Conservation (phyloP, 2,113 vertebrate species). For the Serinus canaria region DNA sequence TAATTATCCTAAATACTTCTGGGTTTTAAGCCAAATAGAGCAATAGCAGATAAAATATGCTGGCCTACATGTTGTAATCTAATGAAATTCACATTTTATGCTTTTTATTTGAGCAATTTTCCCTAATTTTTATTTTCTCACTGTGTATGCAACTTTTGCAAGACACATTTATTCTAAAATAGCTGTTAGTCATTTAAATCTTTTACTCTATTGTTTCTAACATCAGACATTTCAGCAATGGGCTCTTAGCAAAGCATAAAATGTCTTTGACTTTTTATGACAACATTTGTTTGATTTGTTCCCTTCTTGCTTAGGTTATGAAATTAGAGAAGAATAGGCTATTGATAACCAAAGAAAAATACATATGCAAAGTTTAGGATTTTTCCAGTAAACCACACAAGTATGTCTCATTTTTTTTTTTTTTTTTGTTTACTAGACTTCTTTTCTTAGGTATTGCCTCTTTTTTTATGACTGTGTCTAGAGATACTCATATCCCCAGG, state of each 20-base stretch:
- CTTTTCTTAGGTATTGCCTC: neutral
- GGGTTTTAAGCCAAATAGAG: conserved; percentile 6
- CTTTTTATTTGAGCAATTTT: conserved; percentile 21
- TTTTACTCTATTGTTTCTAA: neutral
- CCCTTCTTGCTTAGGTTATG: neutral
- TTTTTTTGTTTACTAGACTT: neutral
- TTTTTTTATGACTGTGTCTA: neutral
- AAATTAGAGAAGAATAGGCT: neutral
- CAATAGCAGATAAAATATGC: neutral
- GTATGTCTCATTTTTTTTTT: neutral
- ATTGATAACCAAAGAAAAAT: neutral
- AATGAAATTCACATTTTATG: neutral
- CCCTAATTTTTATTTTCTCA: conserved; percentile 28
- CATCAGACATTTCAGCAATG: neutral
- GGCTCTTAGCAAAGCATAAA: neutral
- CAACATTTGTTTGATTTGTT: neutral
- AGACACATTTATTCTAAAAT: neutral
- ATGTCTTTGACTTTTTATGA: neutral
- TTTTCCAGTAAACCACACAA: neutral
- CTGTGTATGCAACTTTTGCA: neutral
- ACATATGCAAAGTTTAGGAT: neutral
- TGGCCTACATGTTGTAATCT: neutral
- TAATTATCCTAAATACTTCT: conserved; percentile 10
- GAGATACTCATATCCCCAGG: neutral
- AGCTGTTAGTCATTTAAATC: neutral